Evolutionary conservation across 1,140 invertebrate genomes (phyloP).

Genomic region (Drosophila santomea): DNA sequence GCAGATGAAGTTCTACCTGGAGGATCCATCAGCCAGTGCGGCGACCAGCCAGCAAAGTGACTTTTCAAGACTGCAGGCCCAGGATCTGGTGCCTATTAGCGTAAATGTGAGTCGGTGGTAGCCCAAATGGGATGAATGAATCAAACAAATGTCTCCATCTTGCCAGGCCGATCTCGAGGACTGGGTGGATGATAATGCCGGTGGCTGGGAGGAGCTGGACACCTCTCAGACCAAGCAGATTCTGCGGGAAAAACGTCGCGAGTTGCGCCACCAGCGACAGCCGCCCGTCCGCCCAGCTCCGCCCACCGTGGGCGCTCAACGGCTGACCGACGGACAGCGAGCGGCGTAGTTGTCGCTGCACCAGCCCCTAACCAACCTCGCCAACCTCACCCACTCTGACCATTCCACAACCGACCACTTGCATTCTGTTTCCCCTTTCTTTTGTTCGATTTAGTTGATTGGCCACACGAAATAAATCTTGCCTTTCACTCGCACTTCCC

Average conservation of each 20-base stretch:
- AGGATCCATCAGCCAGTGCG: slow-evolving; percentile 21
- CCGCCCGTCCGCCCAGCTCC: slow-evolving; percentile 22
- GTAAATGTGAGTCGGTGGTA: slow-evolving; percentile 54
- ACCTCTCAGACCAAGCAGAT: slow-evolving; percentile 82
- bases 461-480: slow-evolving; percentile 56
- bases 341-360: slow-evolving; percentile 47
- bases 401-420: slow-evolving; percentile 10
- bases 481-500: slow-evolving; percentile 63
- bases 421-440: slow-evolving; percentile 12
- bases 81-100: slow-evolving; percentile 74
- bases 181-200: slow-evolving; percentile 79
- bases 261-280: slow-evolving; percentile 77
- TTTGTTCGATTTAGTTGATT: slow-evolving; percentile 53
- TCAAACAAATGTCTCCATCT: background rate
- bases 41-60: slow-evolving; percentile 29
- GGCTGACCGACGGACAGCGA: slow-evolving; percentile 60
- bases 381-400: slow-evolving; percentile 9
- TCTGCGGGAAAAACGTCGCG: slow-evolving; percentile 80
- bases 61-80: slow-evolving; percentile 81
- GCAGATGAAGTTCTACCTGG: slow-evolving; percentile 75
- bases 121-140: background rate
- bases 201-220: slow-evolving; percentile 84
- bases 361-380: background rate
- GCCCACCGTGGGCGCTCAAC: slow-evolving; percentile 65
- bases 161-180: slow-evolving; percentile 81